These are phyloP conservation scores for Loripinus fragilis DNA, from an alignment of 2,888 invertebrate species.

Conservation along the genomic window DNA sequence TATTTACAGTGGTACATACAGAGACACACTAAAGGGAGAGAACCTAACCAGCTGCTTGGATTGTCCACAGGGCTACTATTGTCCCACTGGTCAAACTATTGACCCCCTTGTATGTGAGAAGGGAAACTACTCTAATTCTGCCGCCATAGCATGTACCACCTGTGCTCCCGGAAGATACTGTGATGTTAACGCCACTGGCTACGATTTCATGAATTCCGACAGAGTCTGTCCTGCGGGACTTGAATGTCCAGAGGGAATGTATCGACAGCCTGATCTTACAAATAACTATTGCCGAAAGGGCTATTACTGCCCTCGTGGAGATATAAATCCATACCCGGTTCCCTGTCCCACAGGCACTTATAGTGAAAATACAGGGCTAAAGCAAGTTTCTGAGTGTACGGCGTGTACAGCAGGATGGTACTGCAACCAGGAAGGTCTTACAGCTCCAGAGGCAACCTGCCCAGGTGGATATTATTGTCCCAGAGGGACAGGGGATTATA, in stretches of 20 bases:
- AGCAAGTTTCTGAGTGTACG: slow-evolving; percentile 78
- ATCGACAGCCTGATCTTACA: slow-evolving; percentile 73
- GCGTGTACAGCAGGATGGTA: slow-evolving; percentile 79
- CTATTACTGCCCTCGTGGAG: slow-evolving; percentile 80
- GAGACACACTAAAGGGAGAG: slow-evolving; percentile 69
- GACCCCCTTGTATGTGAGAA: slow-evolving; percentile 78
- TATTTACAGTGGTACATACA: slow-evolving; percentile 75
- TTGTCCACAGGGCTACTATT: slow-evolving; percentile 81
- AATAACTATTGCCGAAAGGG: slow-evolving; percentile 76
- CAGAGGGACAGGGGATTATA: slow-evolving; percentile 73
- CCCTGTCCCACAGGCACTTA: slow-evolving; percentile 81
- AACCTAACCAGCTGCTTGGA: slow-evolving; percentile 67
- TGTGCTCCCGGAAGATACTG: slow-evolving; percentile 80
- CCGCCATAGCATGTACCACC: slow-evolving; percentile 71
- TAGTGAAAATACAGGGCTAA: slow-evolving; percentile 73
- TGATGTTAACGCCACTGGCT: slow-evolving; percentile 77
- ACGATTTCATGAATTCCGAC: slow-evolving; percentile 62
- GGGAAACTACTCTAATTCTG: slow-evolving; percentile 78
- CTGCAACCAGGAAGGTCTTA: slow-evolving; percentile 77
- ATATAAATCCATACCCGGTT: slow-evolving; percentile 79
- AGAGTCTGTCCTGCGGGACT: slow-evolving; percentile 78
- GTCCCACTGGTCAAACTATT: slow-evolving; percentile 71
- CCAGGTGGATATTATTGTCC: slow-evolving; percentile 82
- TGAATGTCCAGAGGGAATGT: slow-evolving; percentile 80
- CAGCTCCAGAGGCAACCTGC: slow-evolving; percentile 74